phyloP scores from a whole-genome alignment of 2,888 invertebrate species.

The Ochropacha duplaris region DNA sequence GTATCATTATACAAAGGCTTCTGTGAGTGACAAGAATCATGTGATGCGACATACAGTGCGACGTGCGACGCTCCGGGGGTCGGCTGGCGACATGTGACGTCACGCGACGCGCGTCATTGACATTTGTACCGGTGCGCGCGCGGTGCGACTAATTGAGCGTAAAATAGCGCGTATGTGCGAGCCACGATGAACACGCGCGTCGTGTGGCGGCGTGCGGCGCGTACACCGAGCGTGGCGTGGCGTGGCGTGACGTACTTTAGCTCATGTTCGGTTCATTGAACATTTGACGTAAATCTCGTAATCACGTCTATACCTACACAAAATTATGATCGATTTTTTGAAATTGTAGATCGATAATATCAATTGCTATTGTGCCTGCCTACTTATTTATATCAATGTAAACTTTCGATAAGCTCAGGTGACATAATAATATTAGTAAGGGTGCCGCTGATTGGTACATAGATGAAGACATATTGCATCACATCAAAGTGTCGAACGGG shows the following conservation, averaged over 20 bases:
- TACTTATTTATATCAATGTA: no score
- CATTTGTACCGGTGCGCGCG: neutral
- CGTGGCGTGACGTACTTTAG: neutral
- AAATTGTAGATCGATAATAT: no score
- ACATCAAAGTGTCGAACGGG: slow-evolving; percentile 13
- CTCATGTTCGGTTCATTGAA: neutral
- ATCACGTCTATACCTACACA: neutral
- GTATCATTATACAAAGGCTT: no score
- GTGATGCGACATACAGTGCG: no score
- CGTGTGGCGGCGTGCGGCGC: neutral
- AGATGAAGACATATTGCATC: slow-evolving; percentile 8
- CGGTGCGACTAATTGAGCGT: slow-evolving; percentile 30
- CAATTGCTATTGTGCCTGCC: no score
- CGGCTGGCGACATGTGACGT: neutral
- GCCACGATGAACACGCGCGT: slow-evolving; percentile 1
- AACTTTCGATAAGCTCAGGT: no score
- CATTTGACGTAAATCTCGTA: no score
- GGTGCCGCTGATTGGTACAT: neutral
- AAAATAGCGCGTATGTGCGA: slow-evolving; percentile 20
- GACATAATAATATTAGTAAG: neutral
- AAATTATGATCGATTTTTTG: neutral
- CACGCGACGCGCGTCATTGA: neutral
- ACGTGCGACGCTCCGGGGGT: no score
- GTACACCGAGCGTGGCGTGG: neutral
- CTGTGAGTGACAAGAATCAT: neutral